phyloP scores from a whole-genome alignment of 2,113 vertebrate genomes.

The Epinephelus fuscoguttatus region DNA sequence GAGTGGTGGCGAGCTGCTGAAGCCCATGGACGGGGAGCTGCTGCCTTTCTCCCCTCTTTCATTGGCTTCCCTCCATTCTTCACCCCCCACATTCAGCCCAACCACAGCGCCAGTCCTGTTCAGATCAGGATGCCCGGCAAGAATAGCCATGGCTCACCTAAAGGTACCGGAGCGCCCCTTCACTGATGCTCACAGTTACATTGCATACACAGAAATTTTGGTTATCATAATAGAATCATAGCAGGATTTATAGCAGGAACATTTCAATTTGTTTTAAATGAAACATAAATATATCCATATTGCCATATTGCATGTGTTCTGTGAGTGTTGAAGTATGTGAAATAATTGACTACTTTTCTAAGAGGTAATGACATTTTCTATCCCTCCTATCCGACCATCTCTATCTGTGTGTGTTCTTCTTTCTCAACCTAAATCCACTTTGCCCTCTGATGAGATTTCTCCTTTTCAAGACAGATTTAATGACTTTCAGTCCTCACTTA shows the following conservation, averaged over 20 bases:
- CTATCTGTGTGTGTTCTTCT: conserved; percentile 18
- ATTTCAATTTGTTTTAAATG: background rate
- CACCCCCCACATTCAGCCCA: conserved; percentile 90
- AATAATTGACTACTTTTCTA: conserved; percentile 38
- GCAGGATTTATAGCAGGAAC: background rate
- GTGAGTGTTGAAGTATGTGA: conserved; percentile 8
- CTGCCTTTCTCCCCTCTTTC: conserved; percentile 94
- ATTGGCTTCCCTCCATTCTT: conserved; percentile 94
- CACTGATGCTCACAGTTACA: conserved; percentile 19
- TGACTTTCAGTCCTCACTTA: conserved; percentile 71
- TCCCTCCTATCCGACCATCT: conserved; percentile 35
- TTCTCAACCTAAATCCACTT: conserved; percentile 55
- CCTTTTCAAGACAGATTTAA: conserved; percentile 67
- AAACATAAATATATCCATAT: background rate
- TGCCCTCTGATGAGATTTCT: conserved; percentile 67
- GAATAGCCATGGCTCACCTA: conserved; percentile 88
- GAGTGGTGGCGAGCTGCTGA: conserved; percentile 97
- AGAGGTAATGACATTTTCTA: conserved; percentile 10
- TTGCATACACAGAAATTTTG: background rate
- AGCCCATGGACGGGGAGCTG: conserved; percentile 87
- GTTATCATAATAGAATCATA: background rate
- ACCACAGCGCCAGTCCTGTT: conserved; percentile 90
- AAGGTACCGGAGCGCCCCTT: conserved; percentile 85
- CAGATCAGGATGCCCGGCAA: conserved; percentile 90
- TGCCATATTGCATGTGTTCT: background rate